Base-by-base conservation (phyloP, 2,113 vertebrate species). In the Perccottus glenii region DNA sequence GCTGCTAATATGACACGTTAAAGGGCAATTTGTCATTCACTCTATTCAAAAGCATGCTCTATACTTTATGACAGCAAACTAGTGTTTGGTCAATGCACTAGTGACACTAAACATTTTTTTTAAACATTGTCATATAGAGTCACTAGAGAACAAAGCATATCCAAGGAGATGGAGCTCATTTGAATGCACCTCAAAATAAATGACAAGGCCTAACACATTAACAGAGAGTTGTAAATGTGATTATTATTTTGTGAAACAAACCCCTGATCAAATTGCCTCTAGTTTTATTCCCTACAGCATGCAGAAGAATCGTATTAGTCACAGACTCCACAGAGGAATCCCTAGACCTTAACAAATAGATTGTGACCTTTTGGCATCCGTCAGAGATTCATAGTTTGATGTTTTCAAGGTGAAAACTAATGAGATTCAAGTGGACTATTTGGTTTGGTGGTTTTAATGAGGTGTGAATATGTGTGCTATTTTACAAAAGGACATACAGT, bases 201-300 rank as follows among this genome's bases (percentile, higher is more conserved):
- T n/a, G 38, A n/a, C 77, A 11, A 65, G 9, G 27, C 40, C 52
- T 36, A 40, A 19, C 44, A 56, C 11, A 42, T 9, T 19, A 47
- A 51, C 64, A 59, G 61, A 64, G 64, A 71, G 70, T 62, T 82
- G 62, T 49, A 73, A 80, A 75, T 73, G 59, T 77, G 70, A 80
- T 77, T 73, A 78, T 75, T 71, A 75, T 85, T 80, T 82, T 74
- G 69, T 81, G 69, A 62, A 36, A 77, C 12, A 11, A 79, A 77
- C 67, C 71, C 62, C 72, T 85, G 67, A 88, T 87, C 76, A 80
- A 82, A 87, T 76, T 80, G 60, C 52, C 58, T 71, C 59, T 66
- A 51, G 56, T 77, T 79, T 64, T 44, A 33, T 75, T 48, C 75
- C 59, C 73, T 8, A 36, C 5, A 51, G 67, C 66, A 51, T 63